phyloP scores from a whole-genome alignment of 2,888 invertebrate species.

The Mythimna lalbum region DNA sequence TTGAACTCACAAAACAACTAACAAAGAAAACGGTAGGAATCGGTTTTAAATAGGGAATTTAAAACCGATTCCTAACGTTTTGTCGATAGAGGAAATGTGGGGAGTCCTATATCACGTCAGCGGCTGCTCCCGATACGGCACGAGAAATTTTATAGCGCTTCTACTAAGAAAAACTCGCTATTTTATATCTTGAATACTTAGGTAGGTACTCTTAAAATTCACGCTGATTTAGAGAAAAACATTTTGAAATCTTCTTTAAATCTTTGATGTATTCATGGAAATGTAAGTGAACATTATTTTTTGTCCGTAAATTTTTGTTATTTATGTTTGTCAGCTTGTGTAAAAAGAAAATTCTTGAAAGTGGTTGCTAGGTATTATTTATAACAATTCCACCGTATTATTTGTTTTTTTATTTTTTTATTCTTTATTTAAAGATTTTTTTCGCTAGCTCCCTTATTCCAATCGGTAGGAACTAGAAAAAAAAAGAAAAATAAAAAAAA shows the following conservation, averaged over 20 bases:
- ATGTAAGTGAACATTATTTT: neutral
- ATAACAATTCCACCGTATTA: too few species aligned
- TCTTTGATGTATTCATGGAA: neutral
- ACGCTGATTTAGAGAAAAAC: neutral
- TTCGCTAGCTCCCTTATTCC: too few species aligned
- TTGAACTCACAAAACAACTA: slow-evolving; percentile 8
- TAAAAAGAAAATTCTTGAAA: too few species aligned
- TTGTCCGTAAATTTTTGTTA: neutral
- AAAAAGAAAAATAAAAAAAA: too few species aligned
- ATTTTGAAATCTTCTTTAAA: too few species aligned
- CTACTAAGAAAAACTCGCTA: slow-evolving; percentile 37
- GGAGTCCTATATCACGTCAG: slow-evolving; percentile 58
- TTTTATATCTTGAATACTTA: slow-evolving; percentile 34
- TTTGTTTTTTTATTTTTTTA: too few species aligned
- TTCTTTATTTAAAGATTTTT: too few species aligned
- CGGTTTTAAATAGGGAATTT: slow-evolving; percentile 45
- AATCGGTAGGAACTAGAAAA: too few species aligned
- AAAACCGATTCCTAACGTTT: slow-evolving; percentile 25
- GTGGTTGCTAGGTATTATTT: too few species aligned
- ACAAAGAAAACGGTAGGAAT: slow-evolving; percentile 44
- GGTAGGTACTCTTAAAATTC: slow-evolving; percentile 25
- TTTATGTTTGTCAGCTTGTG: too few species aligned
- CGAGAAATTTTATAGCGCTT: slow-evolving; percentile 55
- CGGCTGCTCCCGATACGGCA: slow-evolving; percentile 49
- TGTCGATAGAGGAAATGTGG: slow-evolving; percentile 52